Evolutionary conservation across 2,113 vertebrate species (phyloP).

Genomic region (Hippolais icterina): DNA sequence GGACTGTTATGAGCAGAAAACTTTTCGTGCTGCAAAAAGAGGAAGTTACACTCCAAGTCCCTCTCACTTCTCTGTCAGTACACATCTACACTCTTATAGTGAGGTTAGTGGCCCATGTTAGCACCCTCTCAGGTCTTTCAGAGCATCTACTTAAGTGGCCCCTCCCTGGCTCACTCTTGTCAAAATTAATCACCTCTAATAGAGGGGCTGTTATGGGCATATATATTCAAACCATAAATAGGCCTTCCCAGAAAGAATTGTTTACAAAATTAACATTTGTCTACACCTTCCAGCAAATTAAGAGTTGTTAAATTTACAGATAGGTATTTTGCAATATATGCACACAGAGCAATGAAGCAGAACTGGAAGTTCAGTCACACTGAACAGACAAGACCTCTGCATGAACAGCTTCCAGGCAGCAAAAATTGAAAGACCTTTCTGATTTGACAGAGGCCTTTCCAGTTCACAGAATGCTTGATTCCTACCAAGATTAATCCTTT

Average conservation of each 20-base stretch:
- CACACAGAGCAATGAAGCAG: neutral
- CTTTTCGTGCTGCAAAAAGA: neutral
- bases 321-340: neutral
- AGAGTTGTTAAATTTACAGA: neutral
- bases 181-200: neutral
- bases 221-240: neutral
- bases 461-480: neutral
- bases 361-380: neutral
- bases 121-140: neutral
- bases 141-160: neutral
- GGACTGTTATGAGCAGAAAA: neutral
- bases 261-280: neutral
- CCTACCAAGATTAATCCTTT: neutral
- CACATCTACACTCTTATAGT: neutral
- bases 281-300: neutral
- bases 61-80: neutral
- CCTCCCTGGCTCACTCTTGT: neutral
- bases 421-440: neutral
- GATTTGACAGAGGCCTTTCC: neutral
- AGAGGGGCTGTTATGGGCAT: neutral
- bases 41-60: neutral
- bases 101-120: neutral
- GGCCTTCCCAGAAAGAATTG: neutral
- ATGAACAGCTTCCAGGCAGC: neutral
- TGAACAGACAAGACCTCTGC: neutral